Evolutionary conservation across 2,797 vertebrate species (phyloP).

Genomic region (Glyptemys insculpta): DNA sequence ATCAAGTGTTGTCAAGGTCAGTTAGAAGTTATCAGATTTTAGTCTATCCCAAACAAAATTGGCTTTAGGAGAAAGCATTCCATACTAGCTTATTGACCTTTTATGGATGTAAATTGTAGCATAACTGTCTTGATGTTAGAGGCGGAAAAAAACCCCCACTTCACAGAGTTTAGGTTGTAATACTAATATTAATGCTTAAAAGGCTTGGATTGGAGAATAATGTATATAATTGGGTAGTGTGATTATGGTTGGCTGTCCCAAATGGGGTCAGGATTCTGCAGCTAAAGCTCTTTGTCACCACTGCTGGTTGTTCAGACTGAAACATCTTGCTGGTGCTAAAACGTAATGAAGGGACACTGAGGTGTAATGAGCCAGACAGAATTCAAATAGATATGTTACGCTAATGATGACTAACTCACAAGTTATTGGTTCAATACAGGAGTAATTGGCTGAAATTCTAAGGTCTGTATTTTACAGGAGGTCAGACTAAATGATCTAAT

Average conservation of each 20-base stretch:
- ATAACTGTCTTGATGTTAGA: neutral
- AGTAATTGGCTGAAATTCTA: neutral
- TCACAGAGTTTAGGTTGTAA: neutral
- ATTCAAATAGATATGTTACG: neutral
- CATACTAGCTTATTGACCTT: rapidly evolving
- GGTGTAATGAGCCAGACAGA: neutral
- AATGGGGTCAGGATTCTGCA: slow-evolving; percentile 17
- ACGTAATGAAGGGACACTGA: neutral
- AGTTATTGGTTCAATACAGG: neutral
- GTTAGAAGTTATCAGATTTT: neutral
- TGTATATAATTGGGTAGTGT: neutral
- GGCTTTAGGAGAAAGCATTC: neutral
- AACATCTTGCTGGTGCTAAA: neutral
- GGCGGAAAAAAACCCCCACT: slow-evolving; percentile 42
- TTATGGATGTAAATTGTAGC: neutral
- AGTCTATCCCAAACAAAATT: neutral
- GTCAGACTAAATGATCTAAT: neutral
- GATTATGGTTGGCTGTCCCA: neutral
- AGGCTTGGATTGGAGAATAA: neutral
- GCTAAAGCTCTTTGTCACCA: neutral
- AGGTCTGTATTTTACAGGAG: neutral
- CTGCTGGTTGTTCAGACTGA: neutral
- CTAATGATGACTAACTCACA: neutral
- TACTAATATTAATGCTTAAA: neutral
- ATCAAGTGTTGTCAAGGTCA: neutral